Evolutionary conservation across 2,797 vertebrate species (phyloP), one percentile per base, ranked within the genome.

Genomic region (Pipistrellus pygmaeus): DNA sequence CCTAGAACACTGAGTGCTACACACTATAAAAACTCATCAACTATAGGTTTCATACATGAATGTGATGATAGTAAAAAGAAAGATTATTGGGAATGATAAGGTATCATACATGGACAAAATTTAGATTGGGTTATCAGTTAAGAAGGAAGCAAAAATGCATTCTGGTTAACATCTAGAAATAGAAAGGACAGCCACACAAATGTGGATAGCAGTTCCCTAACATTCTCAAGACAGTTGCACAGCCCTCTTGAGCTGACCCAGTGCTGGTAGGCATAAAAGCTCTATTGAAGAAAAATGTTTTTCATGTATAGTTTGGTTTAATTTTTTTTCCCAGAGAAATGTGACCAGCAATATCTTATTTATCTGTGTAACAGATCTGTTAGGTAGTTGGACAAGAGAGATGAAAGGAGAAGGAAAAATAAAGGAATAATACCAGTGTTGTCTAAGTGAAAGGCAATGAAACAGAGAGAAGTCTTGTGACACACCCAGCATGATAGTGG

Each of bases 261-360:
- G 8, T 32, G 30, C 18, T 44, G 77, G 51, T 21, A 88, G n/a
- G 17, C 41, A 92, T 85, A 78, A 94, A 96, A 89, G 72, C 62
- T 78, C 81, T 64, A 72, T 23, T 91, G 86, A 96, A 95, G n/a
- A 89, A 89, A 92, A 93, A 57, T 71, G 10, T 68, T 90, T 93
- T 89, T 62, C 71, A 82, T 71, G 69, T 86, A n/a, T 77, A 69
- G 64, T 89, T 95, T 85, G 84, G 21, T 94, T 93, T 95, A 85
- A 44, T 30, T 82, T 94, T 69, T 66, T 96, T 83, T 90, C 91
- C 93, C 95, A 95, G 84, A 95, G 96, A 97, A 95, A 97, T 93
- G 64, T 90, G 87, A 97, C 72, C 95, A 91, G 77, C 69, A 95
- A 62, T 90, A 88, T 94, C 83, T 93, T 73, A 82, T 85, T 86